Conservation (phyloP, 2,113 vertebrate species). For the Nipponia nippon region DNA sequence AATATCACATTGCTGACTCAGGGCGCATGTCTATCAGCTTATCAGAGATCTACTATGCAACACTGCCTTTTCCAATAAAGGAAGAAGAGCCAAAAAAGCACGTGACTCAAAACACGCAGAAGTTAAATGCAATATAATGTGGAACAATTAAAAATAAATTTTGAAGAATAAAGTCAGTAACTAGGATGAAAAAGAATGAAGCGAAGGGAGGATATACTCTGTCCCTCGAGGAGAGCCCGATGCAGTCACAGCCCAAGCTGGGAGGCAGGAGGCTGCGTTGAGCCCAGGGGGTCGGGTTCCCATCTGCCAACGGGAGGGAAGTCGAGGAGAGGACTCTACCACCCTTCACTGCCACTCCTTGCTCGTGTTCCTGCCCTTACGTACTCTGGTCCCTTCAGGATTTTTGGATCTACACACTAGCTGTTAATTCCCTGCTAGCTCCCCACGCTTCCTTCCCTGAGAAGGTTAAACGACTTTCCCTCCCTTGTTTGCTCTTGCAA, state of each 20-base stretch:
- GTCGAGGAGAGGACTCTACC: background rate
- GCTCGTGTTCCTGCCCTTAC: background rate
- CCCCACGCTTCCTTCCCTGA: background rate
- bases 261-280: background rate
- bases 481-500: background rate
- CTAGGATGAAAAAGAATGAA: background rate
- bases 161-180: background rate
- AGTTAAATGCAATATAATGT: background rate
- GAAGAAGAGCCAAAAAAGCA: background rate
- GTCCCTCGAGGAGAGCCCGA: rapidly evolving
- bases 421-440: background rate
- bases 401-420: background rate
- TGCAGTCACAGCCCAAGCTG: no score
- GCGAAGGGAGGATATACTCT: background rate
- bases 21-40: background rate
- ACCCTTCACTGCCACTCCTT: background rate
- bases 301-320: background rate
- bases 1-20: background rate
- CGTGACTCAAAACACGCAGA: background rate
- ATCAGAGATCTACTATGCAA: background rate
- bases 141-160: background rate
- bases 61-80: background rate
- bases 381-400: background rate
- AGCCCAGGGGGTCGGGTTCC: background rate
- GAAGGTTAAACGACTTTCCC: background rate